phyloP scores from a whole-genome alignment of 2,113 vertebrate genomes.

The Gallinago undulata region DNA sequence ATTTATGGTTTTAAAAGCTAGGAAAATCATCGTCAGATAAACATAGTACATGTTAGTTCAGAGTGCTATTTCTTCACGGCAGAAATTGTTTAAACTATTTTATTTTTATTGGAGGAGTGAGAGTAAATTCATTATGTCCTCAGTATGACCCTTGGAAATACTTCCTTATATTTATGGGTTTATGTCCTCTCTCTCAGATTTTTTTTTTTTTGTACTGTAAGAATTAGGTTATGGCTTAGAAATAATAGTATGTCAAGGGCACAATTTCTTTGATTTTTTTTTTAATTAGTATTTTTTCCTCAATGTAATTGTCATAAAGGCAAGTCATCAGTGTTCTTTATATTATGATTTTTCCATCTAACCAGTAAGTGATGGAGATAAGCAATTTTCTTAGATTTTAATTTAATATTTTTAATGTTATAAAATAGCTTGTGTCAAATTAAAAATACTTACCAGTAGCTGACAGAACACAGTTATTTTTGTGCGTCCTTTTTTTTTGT shows the following conservation, averaged over 20 bases:
- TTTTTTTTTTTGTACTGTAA: background rate
- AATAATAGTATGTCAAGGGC: background rate
- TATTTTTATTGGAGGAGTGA: constrained; percentile 63
- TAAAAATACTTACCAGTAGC: background rate
- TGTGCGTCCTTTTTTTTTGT: background rate
- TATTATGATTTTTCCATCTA: background rate
- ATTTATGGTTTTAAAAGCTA: constrained; percentile 34
- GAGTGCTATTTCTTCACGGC: constrained; percentile 29
- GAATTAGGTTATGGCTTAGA: background rate
- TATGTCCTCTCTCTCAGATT: background rate
- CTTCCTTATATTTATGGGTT: constrained; percentile 49
- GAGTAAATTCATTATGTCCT: constrained; percentile 69
- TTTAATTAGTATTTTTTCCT: background rate
- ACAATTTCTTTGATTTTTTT: background rate
- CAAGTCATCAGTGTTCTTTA: background rate
- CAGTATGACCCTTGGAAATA: constrained; percentile 65
- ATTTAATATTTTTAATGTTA: background rate
- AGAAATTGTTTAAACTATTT: constrained; percentile 60
- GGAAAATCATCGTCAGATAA: background rate
- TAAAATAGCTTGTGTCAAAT: background rate
- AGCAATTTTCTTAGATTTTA: background rate
- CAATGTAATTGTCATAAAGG: background rate
- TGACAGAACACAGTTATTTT: background rate
- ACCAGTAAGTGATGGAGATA: background rate
- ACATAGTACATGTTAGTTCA: background rate